Base-by-base conservation (phyloP, 2,797 vertebrate species). In the Heteromormyrus szaboi region DNA sequence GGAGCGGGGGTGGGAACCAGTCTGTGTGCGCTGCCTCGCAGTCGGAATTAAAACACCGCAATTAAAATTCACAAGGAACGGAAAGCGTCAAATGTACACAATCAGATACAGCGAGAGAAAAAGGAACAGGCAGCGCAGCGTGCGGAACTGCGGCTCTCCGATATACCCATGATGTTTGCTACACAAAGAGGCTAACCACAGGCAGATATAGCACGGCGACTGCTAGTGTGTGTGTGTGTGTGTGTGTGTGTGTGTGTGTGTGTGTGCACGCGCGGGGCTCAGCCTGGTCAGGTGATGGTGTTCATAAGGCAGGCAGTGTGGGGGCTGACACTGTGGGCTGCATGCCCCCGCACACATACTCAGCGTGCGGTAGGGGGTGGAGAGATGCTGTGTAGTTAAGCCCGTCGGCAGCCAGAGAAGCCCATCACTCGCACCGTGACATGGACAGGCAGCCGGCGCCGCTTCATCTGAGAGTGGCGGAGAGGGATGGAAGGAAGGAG, bases 331-430 rank as follows among this genome's bases (percentile, higher is more conserved):
- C 22, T 59, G 85, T 86, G 53, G 54, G 85, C 53, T 41, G 85
- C 29, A 12, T 53, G 53, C 53, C 85, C 86, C 87, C 86, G 83
- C 90, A 90, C 88, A 90, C 90, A 92, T 89, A 90, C 92, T 92
- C 92, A 90, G 90, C 89, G 91, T 91, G 89, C 89, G 41, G 91
- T 89, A 90, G 87, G 85, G 85, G 93, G 93, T 92, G 93, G 92
- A 92, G 93, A 93, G 91, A 93, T 89, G 89, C 90, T 89, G 90
- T 91, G 91, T 93, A 93, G 93, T 94, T 93, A 94, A 93, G 92
- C 91, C 92, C 91, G 88, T 88, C 90, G 41, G 89, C 92, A 92
- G 91, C 91, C 89, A 90, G 90, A 90, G 68, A 90, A 90, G 92
- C 91, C 90, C 90, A 91, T 91, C 92, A 93, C 89, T 92, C 91